A percentile compares a stretch with the other conserved stretches of the same genome.
Conservation (phyloP, 1,140 invertebrate genomes). For the Conus ventricosus region DNA sequence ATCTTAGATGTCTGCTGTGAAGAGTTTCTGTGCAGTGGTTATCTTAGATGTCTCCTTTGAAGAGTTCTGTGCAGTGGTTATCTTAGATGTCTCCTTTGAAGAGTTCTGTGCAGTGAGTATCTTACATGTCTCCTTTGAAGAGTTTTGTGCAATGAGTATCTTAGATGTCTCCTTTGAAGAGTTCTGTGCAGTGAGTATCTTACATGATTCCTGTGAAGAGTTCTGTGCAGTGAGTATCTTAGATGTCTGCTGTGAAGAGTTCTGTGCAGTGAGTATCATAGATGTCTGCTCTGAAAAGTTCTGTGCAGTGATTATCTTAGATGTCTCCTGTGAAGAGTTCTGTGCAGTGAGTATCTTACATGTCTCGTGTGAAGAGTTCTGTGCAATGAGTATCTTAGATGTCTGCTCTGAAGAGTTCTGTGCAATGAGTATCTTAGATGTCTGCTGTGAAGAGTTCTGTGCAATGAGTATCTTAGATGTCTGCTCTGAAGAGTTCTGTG, state of each 20-base stretch:
- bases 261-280: slow-evolving; percentile 72
- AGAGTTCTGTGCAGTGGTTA: slow-evolving; percentile 75
- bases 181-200: slow-evolving; percentile 74
- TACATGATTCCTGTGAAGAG: slow-evolving; percentile 74
- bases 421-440: slow-evolving; percentile 64
- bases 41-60: slow-evolving; percentile 71
- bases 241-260: slow-evolving; percentile 75
- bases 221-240: slow-evolving; percentile 73
- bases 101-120: slow-evolving; percentile 75
- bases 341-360: slow-evolving; percentile 69
- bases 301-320: slow-evolving; percentile 70
- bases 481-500: slow-evolving; percentile 76
- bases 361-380: slow-evolving; percentile 76
- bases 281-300: slow-evolving; percentile 75
- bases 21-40: slow-evolving; percentile 75
- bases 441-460: slow-evolving; percentile 77
- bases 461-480: slow-evolving; percentile 66
- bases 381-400: slow-evolving; percentile 66
- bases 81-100: slow-evolving; percentile 71
- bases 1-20: slow-evolving; percentile 71
- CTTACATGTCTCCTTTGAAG: slow-evolving; percentile 72
- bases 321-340: slow-evolving; percentile 76
- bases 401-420: slow-evolving; percentile 76
- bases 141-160: slow-evolving; percentile 75
- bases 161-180: slow-evolving; percentile 73